These are phyloP conservation scores for Coenobita brevimanus DNA, from an alignment of 1,140 invertebrate species.

Conservation along the genomic window DNA sequence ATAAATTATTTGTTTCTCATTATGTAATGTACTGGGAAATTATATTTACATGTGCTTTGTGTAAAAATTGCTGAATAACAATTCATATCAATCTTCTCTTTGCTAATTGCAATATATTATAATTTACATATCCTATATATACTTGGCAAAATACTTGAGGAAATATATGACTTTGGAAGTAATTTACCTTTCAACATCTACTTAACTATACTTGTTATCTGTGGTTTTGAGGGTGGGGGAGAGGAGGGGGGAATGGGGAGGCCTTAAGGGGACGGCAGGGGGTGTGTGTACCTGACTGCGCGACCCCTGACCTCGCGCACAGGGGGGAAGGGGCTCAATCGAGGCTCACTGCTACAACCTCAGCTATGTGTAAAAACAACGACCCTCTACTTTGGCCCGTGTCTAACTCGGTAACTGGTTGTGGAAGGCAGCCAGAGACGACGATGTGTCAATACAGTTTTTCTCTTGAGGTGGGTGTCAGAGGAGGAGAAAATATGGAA, in stretches of 20 bases:
- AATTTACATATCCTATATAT: constrained; percentile 51
- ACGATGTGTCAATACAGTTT: no score
- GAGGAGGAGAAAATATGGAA: no score
- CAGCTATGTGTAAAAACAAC: no score
- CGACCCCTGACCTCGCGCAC: not conserved
- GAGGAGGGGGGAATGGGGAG: not conserved
- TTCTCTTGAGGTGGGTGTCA: no score
- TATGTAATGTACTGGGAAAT: constrained; percentile 40
- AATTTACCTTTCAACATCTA: constrained; percentile 32
- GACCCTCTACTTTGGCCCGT: no score
- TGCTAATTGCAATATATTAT: constrained; percentile 41
- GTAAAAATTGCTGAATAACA: constrained; percentile 44
- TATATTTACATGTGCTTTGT: constrained; percentile 57
- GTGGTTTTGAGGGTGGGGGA: not conserved
- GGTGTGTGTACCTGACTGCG: not conserved
- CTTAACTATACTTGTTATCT: constrained; percentile 45
- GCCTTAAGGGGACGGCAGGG: not conserved
- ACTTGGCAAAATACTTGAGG: constrained; percentile 45
- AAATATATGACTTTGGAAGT: constrained; percentile 49
- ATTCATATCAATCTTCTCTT: constrained; percentile 32
- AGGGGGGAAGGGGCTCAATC: no score
- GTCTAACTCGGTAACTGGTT: no score
- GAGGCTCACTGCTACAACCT: no score
- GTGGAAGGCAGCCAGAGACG: no score
- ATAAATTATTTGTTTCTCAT: constrained; percentile 55